Evolutionary conservation across 2,888 invertebrate genomes (phyloP), one percentile per base, ranked within the genome.

Genomic region (Drosophila borealis): DNA sequence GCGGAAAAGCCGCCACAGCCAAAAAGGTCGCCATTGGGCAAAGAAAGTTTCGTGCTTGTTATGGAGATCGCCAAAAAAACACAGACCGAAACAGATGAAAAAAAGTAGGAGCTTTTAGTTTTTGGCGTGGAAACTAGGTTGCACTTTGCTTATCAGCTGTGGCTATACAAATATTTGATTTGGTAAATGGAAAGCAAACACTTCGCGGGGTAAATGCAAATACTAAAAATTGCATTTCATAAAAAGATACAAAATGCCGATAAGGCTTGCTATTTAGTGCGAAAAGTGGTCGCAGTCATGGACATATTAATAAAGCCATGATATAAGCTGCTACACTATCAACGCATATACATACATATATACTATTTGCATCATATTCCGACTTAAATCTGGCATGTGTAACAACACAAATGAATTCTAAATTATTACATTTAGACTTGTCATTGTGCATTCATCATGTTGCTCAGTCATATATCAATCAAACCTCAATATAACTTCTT

Each of bases 31-130:
- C 76, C 69, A 44, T 37, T 42, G 67, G 76, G 61, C 74, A 82
- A 79, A 85, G 81, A 85, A 83, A 83, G 85, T 83, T 84, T 73
- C 54, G 29, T 53, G 60, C 48, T 50, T 62, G 70, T 66, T 70
- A 72, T 64, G 56, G 67, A 76, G 74, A 70, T 74, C 65, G 55
- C 56, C 55, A 61, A 57, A 67, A 68, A 60, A 48, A 61, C 25
- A 17, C 17, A 29, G 1, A 42, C 4, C 36, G 2, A 42, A 44
- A 10, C 17, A 59, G 37, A 37, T 41, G 17, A 59, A 13, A 8
- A 61, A 56, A 44, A 62, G 42, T 17, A 37, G 56, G 34, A 71
- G 34, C 37, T 44, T 11, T 8, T 14, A 49, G 53, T 50, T 55
- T 55, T 49, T 41, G 11, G 10, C 51, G 62, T 69, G 49, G 17